Evolutionary conservation across 2,797 vertebrate genomes (phyloP), one percentile per base, ranked within the genome.

Genomic region (Telmatherina bonti): DNA sequence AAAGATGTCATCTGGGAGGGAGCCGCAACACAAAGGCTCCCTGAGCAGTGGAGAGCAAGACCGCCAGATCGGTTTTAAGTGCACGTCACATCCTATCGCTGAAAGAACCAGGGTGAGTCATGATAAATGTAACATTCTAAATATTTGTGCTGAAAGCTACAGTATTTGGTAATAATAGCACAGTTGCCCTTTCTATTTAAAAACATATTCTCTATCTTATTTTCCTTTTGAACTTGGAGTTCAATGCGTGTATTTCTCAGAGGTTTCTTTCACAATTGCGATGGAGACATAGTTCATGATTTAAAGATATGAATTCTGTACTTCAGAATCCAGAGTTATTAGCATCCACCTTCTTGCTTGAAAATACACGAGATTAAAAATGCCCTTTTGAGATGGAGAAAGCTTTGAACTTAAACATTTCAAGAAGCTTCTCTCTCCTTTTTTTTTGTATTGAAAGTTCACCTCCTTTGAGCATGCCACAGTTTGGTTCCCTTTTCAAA

Each of bases 351-450:
- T 90, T 93, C 85, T 73, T 83, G 85, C 85, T 62, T 81, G 85
- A 92, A 94, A 95, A 95, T 94, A 95, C 93, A 92, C 67, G 83
- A 78, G 96, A 96, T 97, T 96, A 96, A 97, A 96, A 97, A 97
- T 97, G 96, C 96, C 94, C 96, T 97, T 97, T 98, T 95, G 87
- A 96, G 95, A 95, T 92, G 86, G 92, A 91, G 91, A 93, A 93
- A 91, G 94, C 96, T 97, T 98, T 97, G 96, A 97, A 98, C 95
- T 96, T 94, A 94, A 93, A 93, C 89, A 95, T 92, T 95, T 95
- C 88, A 83, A 94, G 91, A 96, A 95, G 94, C 94, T 60, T 78
- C 79, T 81, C 58, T 64, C 93, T 93, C 18, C 87, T 95, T 95
- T 92, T 91, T 91, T 92, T 91, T 91, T 91, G 87, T 90, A 93